A percentile compares a stretch with the other conserved stretches of the same genome.
Conservation (phyloP, 2,113 vertebrate genomes). For the Garra rufa region DNA sequence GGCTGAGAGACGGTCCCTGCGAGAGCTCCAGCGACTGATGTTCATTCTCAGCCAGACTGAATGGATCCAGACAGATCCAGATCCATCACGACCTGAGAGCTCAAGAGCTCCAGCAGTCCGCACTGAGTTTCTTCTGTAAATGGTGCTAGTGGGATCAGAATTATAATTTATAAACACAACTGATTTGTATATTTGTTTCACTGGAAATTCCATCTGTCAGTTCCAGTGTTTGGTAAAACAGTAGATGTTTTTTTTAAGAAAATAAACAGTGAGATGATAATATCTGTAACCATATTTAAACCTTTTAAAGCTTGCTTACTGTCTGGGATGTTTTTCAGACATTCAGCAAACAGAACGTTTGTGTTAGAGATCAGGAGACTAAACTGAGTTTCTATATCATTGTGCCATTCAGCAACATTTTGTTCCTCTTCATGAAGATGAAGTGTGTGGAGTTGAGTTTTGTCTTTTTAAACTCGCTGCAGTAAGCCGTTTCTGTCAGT, state of each 20-base stretch:
- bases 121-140: not conserved
- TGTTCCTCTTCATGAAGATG: not conserved
- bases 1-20: conserved; percentile 37
- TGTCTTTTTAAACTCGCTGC: not conserved
- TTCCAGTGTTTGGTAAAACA: not conserved
- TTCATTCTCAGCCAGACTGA: conserved; percentile 19
- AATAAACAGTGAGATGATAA: not conserved
- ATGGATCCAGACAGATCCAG: conserved; percentile 7
- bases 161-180: not conserved
- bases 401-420: not conserved
- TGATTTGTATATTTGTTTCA: not conserved
- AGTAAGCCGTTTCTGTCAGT: not conserved
- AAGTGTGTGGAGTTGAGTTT: not conserved
- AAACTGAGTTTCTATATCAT: not conserved
- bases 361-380: not conserved
- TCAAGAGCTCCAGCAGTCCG: not conserved
- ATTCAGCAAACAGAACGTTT: not conserved
- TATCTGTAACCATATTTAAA: not conserved
- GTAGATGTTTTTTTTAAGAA: not conserved
- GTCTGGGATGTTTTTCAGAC: no score
- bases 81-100: not conserved
- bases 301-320: not conserved
- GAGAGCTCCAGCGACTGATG: conserved; percentile 24
- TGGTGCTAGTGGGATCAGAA: not conserved
- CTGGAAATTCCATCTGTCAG: not conserved